These are phyloP conservation scores for Echinops telfairi DNA, from an alignment of 2,113 vertebrate genomes.

Conservation along the genomic window DNA sequence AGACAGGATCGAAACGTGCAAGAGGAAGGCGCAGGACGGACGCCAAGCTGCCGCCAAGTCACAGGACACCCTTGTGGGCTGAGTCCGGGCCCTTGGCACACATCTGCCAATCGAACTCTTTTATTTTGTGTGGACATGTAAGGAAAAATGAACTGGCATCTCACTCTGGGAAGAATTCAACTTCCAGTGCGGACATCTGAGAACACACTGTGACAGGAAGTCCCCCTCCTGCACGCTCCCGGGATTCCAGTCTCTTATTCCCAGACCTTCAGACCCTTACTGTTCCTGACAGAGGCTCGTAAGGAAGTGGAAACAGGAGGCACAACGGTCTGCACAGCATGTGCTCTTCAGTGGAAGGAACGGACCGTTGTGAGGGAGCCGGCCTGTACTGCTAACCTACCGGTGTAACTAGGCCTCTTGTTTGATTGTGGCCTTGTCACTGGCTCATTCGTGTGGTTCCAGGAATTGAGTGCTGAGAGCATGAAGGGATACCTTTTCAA, in stretches of 20 bases:
- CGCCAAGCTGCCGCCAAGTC: background rate
- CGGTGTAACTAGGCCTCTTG: background rate
- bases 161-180: conserved; percentile 3
- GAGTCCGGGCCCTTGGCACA: background rate
- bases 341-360: background rate
- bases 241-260: background rate
- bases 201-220: background rate
- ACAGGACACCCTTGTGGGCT: background rate
- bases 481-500: conserved; percentile 5
- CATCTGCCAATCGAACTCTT: background rate
- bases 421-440: background rate
- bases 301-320: background rate
- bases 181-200: background rate
- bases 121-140: background rate
- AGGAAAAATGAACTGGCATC: background rate
- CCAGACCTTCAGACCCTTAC: conserved; percentile 18
- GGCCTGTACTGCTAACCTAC: background rate
- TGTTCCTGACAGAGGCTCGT: background rate
- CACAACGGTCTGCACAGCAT: background rate
- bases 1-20: background rate
- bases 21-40: background rate
- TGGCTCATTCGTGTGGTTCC: conserved; percentile 25
- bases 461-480: background rate
- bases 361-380: rapidly evolving
- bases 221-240: background rate